Conservation (phyloP, 2,888 invertebrate species). For the Synergus umbraculus region DNA sequence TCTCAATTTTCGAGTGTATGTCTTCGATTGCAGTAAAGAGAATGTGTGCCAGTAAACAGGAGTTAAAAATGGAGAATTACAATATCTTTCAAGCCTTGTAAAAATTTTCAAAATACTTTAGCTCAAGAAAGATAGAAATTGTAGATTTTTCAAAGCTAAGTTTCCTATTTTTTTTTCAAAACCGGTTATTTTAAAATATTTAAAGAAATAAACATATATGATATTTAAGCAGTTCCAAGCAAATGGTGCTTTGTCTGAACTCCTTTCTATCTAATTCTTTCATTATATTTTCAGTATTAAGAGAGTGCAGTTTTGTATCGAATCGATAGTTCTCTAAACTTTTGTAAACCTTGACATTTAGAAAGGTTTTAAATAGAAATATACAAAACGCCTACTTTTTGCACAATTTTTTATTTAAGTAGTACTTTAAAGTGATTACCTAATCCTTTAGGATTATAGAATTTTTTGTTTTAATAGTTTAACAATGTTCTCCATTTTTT, state of each 20-base stretch:
- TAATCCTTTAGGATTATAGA: background rate
- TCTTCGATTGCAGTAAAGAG: constrained; percentile 47
- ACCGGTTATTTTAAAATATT: background rate
- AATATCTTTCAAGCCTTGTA: constrained; percentile 60
- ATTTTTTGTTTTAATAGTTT: background rate
- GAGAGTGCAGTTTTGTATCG: constrained; percentile 21
- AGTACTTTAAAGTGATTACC: background rate
- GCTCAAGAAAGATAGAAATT: constrained; percentile 45
- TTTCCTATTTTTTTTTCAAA: background rate
- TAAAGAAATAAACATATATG: background rate
- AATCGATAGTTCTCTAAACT: background rate
- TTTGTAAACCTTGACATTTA: constrained; percentile 7
- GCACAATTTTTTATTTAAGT: background rate
- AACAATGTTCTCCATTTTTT: no score
- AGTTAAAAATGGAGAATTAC: constrained; percentile 48
- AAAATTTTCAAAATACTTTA: constrained; percentile 47
- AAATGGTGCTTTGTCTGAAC: background rate
- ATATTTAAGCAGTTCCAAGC: background rate
- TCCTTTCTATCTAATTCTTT: background rate
- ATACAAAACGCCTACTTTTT: background rate
- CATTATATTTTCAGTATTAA: constrained; percentile 30
- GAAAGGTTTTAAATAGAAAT: constrained; percentile 7
- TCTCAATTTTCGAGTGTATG: constrained; percentile 44
- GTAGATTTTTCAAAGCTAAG: constrained; percentile 19
- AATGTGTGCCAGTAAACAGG: constrained; percentile 47